A percentile compares a stretch with the other conserved stretches of the same genome.
phyloP scores from a whole-genome alignment of 2,113 vertebrate genomes.

The Poecilia latipinna region DNA sequence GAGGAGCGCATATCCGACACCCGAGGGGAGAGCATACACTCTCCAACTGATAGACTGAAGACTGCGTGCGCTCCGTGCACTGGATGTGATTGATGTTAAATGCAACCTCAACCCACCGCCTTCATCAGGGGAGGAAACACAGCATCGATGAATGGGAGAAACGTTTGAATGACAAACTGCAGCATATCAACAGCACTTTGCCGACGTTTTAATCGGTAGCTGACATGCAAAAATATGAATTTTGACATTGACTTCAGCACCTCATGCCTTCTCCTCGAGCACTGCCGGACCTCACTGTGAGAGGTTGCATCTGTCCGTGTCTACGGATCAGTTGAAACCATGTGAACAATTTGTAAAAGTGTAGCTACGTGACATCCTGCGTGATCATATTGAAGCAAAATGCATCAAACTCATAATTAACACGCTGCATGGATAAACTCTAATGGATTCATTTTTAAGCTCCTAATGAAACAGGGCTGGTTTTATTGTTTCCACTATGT shows the following conservation, averaged over 20 bases:
- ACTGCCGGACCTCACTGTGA: conserved; percentile 21
- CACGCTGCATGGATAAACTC: not conserved
- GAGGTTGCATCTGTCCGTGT: conserved; percentile 4
- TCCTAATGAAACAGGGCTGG: not conserved
- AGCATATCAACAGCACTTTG: conserved; percentile 29
- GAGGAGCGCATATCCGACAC: conserved; percentile 47
- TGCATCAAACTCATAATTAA: not conserved
- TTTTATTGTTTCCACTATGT: conserved; percentile 9
- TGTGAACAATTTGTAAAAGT: not conserved
- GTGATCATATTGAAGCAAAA: not conserved
- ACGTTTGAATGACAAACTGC: conserved; percentile 48
- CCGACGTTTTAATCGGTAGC: conserved; percentile 11
- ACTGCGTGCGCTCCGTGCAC: conserved; percentile 42
- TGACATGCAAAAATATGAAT: conserved; percentile 18
- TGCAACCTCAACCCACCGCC: conserved; percentile 58
- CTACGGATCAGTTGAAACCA: conserved; percentile 9
- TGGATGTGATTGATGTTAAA: conserved; percentile 67
- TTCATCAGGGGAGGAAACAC: conserved; percentile 52
- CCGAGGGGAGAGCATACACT: conserved; percentile 52
- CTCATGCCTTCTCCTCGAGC: conserved; percentile 6
- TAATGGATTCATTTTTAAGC: conserved; percentile 13
- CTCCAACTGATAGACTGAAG: conserved; percentile 58
- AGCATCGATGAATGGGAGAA: conserved; percentile 41
- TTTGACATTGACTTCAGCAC: conserved; percentile 24
- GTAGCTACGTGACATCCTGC: not conserved